A percentile compares a stretch with the other conserved stretches of the same genome.
Evolutionary conservation across 2,888 invertebrate species (phyloP).

Genomic region (Amitus sp.): DNA sequence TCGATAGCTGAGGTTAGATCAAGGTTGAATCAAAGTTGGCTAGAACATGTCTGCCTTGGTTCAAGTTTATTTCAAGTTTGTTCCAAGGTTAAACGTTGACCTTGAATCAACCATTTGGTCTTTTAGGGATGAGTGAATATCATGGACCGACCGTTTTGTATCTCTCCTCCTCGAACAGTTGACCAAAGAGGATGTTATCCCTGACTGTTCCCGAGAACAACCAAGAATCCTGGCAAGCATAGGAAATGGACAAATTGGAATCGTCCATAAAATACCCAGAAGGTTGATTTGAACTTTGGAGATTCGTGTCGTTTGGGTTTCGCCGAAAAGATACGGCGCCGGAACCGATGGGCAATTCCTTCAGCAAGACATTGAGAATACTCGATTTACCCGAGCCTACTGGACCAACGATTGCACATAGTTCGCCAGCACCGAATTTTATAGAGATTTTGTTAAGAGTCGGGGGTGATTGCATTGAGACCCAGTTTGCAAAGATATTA

Average conservation of each 20-base stretch:
- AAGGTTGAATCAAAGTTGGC: no score
- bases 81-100: no score
- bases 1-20: no score
- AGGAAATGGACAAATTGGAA: no score
- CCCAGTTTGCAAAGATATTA: conserved; percentile 57
- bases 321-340: conserved; percentile 54
- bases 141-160: conserved; percentile 77
- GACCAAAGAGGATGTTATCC: conserved; percentile 82
- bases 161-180: conserved; percentile 69
- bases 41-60: no score
- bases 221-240: conserved; percentile 82
- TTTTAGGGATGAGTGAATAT: no score
- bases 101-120: no score
- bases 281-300: no score
- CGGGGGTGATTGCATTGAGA: conserved; percentile 51
- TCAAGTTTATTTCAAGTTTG: no score
- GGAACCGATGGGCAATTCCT: conserved; percentile 63
- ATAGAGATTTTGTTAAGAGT: conserved; percentile 67
- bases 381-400: conserved; percentile 76
- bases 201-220: conserved; percentile 72
- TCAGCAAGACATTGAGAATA: conserved; percentile 65
- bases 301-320: conserved; percentile 8
- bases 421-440: conserved; percentile 60
- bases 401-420: conserved; percentile 72
- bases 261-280: no score